Evolutionary conservation across 1,140 invertebrate species (phyloP).

Genomic region (Philaenus spumarius): DNA sequence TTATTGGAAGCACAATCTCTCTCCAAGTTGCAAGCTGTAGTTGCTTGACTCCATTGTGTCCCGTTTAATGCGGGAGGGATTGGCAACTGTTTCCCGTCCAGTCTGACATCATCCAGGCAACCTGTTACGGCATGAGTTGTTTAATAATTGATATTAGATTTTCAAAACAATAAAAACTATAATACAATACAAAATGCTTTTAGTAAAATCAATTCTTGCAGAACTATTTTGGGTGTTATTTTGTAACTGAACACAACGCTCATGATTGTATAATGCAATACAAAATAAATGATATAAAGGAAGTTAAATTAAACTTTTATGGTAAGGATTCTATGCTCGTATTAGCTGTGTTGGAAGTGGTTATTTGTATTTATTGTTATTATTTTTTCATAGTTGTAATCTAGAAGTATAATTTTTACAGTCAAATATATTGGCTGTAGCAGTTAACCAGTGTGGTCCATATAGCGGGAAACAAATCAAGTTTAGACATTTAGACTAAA

Average conservation of each 20-base stretch:
- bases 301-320: not conserved
- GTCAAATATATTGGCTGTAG: too few species aligned
- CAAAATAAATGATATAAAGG: not conserved
- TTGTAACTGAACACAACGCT: not conserved
- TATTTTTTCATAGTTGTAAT: too few species aligned
- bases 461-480: too few species aligned
- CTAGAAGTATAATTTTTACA: too few species aligned
- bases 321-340: not conserved
- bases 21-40: not conserved
- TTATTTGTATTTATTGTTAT: too few species aligned
- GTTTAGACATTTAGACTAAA: too few species aligned
- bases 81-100: not conserved
- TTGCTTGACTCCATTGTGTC: not conserved
- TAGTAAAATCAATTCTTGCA: too few species aligned
- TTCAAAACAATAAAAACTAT: not conserved
- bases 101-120: not conserved
- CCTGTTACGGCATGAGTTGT: not conserved
- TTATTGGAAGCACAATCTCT: not conserved
- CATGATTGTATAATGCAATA: not conserved
- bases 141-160: not conserved
- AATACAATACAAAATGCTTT: not conserved
- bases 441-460: too few species aligned
- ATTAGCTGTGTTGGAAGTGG: too few species aligned
- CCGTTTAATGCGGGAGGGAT: not conserved
- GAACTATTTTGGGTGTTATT: not conserved